Base-by-base conservation (phyloP, 2,888 invertebrate species). In the Lymantria monacha region DNA sequence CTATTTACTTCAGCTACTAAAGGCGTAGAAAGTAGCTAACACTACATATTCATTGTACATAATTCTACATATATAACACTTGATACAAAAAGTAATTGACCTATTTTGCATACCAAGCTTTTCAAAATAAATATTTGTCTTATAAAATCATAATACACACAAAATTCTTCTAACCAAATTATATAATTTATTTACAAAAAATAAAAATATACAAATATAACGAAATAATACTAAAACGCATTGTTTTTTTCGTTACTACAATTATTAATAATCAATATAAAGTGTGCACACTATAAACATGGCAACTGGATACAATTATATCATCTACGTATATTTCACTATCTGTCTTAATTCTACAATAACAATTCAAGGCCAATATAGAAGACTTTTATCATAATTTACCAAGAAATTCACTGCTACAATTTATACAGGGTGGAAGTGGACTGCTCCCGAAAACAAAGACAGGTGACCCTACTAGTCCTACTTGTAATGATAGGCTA, bases 151-250 rank as follows among this genome's bases (percentile, higher is more conserved):
- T 46, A 30, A n/a, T 65, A 59, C 44, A 63, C 49, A 41, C 10
- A 48, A 37, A 62, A 53, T 48, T 33, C 9, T 10, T 33, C 9
- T 33, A 33, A 33, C 33, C 9, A 8, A 33, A 8, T 59, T 69
- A 69, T 63, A 59, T 22, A 22, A 22, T 3, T 59, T 70, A 70
- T 69, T 56, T 70, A 72, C 65, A 22, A 5, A 22, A 22, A 22
- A 22, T n/a, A 74, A 42, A 55, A 55, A 62, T 63, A 55, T 66
- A 64, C 53, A n/a, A 59, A 44, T 63, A 51, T 7, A 57, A 88
- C 85, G 84, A 88, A 87, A 85, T 76, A 84, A 87, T 88, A 88
- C 88, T 89, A 88, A 83, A 90, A 88, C 88, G 87, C 87, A 89
- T 87, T 86, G 66, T 69, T 49, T 76, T n/a, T n/a, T 83, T 82